Conservation (phyloP, 2,113 vertebrate genomes). For the Morone chrysops region DNA sequence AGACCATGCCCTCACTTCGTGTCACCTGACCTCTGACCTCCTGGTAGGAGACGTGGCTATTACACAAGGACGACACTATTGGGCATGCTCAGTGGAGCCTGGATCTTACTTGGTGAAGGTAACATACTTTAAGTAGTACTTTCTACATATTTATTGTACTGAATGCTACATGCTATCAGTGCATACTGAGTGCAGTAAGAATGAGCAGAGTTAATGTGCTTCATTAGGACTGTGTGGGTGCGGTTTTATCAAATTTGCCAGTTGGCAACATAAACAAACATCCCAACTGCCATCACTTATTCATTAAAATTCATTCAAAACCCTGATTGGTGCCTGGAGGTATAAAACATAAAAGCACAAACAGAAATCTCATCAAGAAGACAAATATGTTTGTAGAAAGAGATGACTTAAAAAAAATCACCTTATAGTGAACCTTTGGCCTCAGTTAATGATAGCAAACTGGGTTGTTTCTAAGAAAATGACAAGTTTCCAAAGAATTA, state of each 20-base stretch:
- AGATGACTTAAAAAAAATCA: too few relatives aligned
- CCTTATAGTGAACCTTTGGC: too few relatives aligned
- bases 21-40: conserved; percentile 94
- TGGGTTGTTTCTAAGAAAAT: not conserved
- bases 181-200: not conserved
- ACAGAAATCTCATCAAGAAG: not conserved
- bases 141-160: not conserved
- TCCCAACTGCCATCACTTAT: too few relatives aligned
- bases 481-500: not conserved
- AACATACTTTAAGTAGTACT: conserved; percentile 11
- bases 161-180: conserved; percentile 1
- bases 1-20: conserved; percentile 93
- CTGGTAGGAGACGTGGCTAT: conserved; percentile 94
- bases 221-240: not conserved
- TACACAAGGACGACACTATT: conserved; percentile 96
- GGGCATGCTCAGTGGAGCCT: conserved; percentile 97
- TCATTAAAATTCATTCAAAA: too few relatives aligned
- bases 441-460: too few relatives aligned
- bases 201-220: not conserved
- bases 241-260: not conserved
- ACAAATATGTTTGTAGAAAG: not conserved
- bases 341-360: not conserved
- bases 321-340: too few relatives aligned
- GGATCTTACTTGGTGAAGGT: conserved; percentile 96
- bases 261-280: too few relatives aligned